Base-by-base conservation (phyloP, 37 sponge, comb jelly and placozoan genomes). In the Chondrilla cf. caribensis region DNA sequence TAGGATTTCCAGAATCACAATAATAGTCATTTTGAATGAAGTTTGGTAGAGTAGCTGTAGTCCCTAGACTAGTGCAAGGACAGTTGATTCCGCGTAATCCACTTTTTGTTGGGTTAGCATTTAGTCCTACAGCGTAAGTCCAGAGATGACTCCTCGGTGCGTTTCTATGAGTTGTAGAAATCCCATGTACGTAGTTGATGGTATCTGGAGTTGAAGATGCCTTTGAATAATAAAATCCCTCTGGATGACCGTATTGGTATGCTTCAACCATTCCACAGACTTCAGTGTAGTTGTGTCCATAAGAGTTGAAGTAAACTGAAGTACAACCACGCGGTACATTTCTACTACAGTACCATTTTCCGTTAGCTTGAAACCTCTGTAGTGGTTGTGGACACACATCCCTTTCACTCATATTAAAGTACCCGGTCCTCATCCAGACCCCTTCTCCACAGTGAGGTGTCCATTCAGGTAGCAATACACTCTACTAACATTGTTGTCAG, bases 391-490 rank as follows among this genome's bases (percentile, higher is more conserved):
- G 76, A 40, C 76, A 73, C 43, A 18, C 44, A 42, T 32, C 64
- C 22, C 64, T n/a, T 29, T 28, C 6, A 28, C 18, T 62, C 76
- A 73, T 38, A 38, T 73, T 37, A 6, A 73, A 73, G 44, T 73
- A 73, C 8, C 76, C 44, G 2, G 41, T 42, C 43, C 76, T 73
- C 76, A 73, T 73, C 76, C 76, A 73, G 44, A 73, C 76, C 76
- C 76, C 76, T n/a, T 73, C 43, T 42, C 76, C 76, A 73, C 76
- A 73, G 43, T 32, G 24, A n/a, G 44, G 76, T 73, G 76, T 42
- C 76, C 76, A 43, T 39, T 39, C 18, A 38, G 76, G 44, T 39
- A 73, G 76, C 76, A 73, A 43, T 73, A 73, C 21, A 73, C 76
- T 24, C 25, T 73, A 5, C 24, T 42, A 8, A 40, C 41, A 15